These are phyloP conservation scores for Drosophila demipolita DNA, from an alignment of 2,888 invertebrate species.

Conservation along the genomic window DNA sequence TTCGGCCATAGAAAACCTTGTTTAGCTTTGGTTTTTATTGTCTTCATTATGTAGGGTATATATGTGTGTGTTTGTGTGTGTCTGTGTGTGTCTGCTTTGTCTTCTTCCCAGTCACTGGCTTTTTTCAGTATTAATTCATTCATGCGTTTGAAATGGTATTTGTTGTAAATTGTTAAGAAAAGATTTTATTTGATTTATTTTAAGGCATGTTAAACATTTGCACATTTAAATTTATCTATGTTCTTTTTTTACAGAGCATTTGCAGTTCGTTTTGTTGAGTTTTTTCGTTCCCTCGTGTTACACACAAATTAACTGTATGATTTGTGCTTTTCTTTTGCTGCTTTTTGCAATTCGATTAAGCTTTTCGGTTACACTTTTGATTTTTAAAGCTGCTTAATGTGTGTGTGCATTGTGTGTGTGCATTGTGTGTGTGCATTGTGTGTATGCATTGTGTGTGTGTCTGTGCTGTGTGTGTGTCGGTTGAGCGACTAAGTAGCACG, in stretches of 20 bases:
- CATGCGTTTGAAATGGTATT: background rate
- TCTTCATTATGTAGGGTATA: conserved; percentile 16
- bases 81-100: background rate
- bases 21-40: conserved; percentile 20
- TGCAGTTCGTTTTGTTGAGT: background rate
- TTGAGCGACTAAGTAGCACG: conserved; percentile 61
- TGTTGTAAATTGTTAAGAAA: background rate
- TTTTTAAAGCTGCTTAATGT: conserved; percentile 51
- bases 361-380: conserved; percentile 58
- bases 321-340: conserved; percentile 42
- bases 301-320: conserved; percentile 49
- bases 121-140: background rate
- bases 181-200: background rate
- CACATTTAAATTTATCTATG: background rate
- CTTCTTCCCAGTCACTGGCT: background rate
- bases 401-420: conserved; percentile 6
- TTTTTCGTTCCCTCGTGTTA: background rate
- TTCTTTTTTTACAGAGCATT: conserved; percentile 1
- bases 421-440: conserved; percentile 7
- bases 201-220: background rate
- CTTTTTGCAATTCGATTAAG: conserved; percentile 46
- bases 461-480: conserved; percentile 30
- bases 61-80: background rate
- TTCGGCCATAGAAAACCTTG: background rate
- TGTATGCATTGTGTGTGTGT: conserved; percentile 14